Evolutionary conservation across 2,888 invertebrate genomes (phyloP), one percentile per base, ranked within the genome.

Genomic region (Drosophila robusta): DNA sequence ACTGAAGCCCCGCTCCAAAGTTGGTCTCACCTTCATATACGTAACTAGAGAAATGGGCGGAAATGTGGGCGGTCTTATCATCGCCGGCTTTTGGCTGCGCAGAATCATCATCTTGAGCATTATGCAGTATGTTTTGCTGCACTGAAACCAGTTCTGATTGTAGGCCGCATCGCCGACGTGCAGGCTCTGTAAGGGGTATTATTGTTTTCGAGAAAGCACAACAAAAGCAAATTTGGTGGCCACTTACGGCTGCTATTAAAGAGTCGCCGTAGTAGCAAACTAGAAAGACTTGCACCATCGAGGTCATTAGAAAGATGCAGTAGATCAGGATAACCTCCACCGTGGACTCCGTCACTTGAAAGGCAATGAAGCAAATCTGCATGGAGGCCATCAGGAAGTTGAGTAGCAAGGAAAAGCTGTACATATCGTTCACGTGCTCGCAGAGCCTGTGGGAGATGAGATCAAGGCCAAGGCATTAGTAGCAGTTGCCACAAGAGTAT

Each of bases 341-440:
- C 0, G 78, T 83, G 4, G 86, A 88, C 34, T 90, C 86, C 8
- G 89, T 91, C 41, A 90, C 86, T 78, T 91, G 90, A 66, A 91
- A 91, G 34, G 91, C 91, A 18, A 90, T 90, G 50, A 91, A 89
- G 38, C 91, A 91, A 16, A 91, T 89, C 14, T 90, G 90, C 75
- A 88, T 70, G 1, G 91, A 91, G 9, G 91, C 89, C 56, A 88
- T 80, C 16, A 91, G 45, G 60, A 91, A 91, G 75, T 91, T 91
- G 7, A 91, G 73, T n/a, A 91, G 60, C 55, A 91, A 42, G 0
- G 91, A 91, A 34, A 81, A 75, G 38, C 70, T 79, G n/a, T 89
- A 89, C 34, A 89, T 68, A 2, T 26, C 42, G 18, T 89, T 85
- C 5, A 90, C 67, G 8, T 82, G 73, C 26, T 88, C 87, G 24